Evolutionary conservation across 1,140 invertebrate species (phyloP), one percentile per base, ranked within the genome.

Genomic region (Drosophila dunni): DNA sequence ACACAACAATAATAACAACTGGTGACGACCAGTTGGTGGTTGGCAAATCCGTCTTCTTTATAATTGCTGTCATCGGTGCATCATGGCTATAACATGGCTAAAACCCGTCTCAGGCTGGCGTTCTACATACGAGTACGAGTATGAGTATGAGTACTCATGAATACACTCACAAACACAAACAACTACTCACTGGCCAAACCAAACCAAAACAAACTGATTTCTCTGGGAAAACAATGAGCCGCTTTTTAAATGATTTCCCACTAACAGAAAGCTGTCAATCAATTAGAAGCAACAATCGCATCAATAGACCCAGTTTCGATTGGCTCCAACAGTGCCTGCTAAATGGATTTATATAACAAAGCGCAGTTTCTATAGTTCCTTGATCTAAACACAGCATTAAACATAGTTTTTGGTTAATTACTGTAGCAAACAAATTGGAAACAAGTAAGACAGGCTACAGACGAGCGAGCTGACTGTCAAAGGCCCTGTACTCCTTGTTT

Each of bases 1-100:
- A 17, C 44, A 44, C 34, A 56, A 56, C 34, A 56, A 40, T n/a
- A 53, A 8, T 34, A 54, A 40, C 56, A 60, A 68, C 66, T 68
- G 34, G 77, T 61, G 64, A 64, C 56, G 34, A 60, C 50, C 58
- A 50, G 45, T 74, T 48, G 44, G 63, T 34, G 46, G 56, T 72
- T 84, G 69, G 81, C 77, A 89, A 89, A 88, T 88, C 83, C 83
- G 84, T 89, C 84, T 88, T 83, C 79, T 83, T 75, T 71, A 72
- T 83, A 88, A 89, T 88, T 80, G 82, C 84, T 83, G 84, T 80
- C 83, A 83, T 79, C 79, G 63, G 15, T 60, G 62, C 63, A 71
- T 77, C 51, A 71, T 58, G 51, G 48, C 50, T 75, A 66, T n/a
- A 64, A 45, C 17, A 64, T 29, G 24, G 24, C 24, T 29, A 63